Evolutionary conservation across 2,797 vertebrate species (phyloP).

Genomic region (Anas bahamensis): DNA sequence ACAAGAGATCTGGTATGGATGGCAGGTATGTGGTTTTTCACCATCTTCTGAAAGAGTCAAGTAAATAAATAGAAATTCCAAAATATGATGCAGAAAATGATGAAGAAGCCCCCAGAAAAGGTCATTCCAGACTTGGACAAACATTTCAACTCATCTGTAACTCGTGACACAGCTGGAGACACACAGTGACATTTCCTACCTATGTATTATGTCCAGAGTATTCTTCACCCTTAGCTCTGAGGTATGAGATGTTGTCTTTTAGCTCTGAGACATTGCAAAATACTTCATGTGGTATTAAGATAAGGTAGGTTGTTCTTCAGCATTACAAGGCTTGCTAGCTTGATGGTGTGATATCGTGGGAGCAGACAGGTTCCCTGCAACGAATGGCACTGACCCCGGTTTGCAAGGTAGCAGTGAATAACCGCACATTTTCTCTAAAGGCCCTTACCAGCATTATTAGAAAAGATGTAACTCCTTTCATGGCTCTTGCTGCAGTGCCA

Average conservation of each 20-base stretch:
- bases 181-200: background rate
- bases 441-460: background rate
- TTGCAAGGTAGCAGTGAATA: background rate
- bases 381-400: background rate
- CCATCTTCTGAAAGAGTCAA: background rate
- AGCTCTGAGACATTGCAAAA: background rate
- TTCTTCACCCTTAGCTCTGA: background rate
- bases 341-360: background rate
- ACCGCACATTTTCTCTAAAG: background rate
- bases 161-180: accelerated
- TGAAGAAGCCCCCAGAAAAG: background rate
- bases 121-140: background rate
- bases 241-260: background rate
- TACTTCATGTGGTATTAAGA: background rate
- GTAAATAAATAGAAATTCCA: background rate
- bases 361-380: background rate
- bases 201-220: background rate
- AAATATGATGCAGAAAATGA: background rate
- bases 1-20: background rate
- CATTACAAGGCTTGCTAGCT: background rate
- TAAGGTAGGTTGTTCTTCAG: background rate
- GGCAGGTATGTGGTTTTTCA: background rate
- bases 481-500: background rate
- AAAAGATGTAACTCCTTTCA: background rate
- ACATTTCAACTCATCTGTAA: background rate